Percentiles rank a stretch among this genome's conserved stretches.
phyloP scores from a whole-genome alignment of 1,140 invertebrate genomes.

The Mactra quadrangularis region DNA sequence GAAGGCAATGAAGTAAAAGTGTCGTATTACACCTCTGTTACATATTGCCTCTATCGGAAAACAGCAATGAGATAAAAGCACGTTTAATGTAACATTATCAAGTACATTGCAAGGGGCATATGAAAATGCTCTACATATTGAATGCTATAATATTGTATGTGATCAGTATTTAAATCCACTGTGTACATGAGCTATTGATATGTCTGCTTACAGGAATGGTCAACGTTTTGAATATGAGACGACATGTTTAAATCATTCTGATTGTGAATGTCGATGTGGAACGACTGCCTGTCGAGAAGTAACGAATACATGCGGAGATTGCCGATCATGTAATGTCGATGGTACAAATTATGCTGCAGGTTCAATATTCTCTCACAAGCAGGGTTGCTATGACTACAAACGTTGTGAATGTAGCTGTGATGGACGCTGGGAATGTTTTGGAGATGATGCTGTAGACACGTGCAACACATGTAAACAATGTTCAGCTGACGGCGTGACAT shows the following conservation, averaged over 20 bases:
- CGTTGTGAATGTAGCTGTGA: constrained; percentile 51
- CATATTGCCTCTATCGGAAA: no score
- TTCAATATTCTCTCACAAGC: constrained; percentile 27
- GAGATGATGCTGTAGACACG: constrained; percentile 28
- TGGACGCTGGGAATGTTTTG: constrained; percentile 58
- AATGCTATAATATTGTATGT: no score
- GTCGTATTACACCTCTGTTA: no score
- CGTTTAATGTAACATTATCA: no score
- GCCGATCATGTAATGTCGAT: constrained; percentile 44
- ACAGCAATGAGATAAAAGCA: no score
- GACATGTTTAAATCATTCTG: neutral
- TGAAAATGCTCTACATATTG: no score
- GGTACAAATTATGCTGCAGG: constrained; percentile 45
- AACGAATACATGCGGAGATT: constrained; percentile 42
- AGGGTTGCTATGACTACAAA: constrained; percentile 54
- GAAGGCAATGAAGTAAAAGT: no score
- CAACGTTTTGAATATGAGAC: constrained; percentile 35
- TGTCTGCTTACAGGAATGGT: constrained; percentile 33
- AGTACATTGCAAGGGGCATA: no score
- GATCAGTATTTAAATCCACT: no score
- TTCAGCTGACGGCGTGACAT: constrained; percentile 42
- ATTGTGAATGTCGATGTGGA: constrained; percentile 41
- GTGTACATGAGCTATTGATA: no score
- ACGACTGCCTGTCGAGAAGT: constrained; percentile 26
- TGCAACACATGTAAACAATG: constrained; percentile 60